Conservation (phyloP, 2,888 invertebrate genomes). For the Sussaba pulchella region DNA sequence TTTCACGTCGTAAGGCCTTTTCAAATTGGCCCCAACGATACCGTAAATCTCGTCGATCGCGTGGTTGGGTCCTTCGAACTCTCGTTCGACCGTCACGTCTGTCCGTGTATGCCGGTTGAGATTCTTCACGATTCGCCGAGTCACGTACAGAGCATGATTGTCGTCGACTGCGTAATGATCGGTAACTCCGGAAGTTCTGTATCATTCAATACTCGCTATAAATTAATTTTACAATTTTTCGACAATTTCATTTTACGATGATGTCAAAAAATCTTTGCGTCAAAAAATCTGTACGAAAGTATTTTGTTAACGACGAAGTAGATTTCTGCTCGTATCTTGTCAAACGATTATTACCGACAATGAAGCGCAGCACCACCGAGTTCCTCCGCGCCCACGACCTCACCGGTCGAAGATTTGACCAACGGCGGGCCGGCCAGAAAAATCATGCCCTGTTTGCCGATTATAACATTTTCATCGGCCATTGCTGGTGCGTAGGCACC, state of each 20-base stretch:
- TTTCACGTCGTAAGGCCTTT: conserved; percentile 96
- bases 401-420: conserved; percentile 98
- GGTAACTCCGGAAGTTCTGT: conserved; percentile 97
- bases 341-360: conserved; percentile 86
- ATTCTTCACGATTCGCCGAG: conserved; percentile 92
- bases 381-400: conserved; percentile 95
- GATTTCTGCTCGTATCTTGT: too few relatives aligned
- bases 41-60: conserved; percentile 96
- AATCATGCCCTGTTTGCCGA: conserved; percentile 97
- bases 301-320: conserved; percentile 12
- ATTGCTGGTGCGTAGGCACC: conserved; percentile 99
- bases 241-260: too few relatives aligned
- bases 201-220: conserved; percentile 16
- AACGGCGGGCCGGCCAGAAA: conserved; percentile 99
- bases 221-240: conserved; percentile 25
- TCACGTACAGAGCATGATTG: conserved; percentile 95
- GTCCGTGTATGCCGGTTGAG: conserved; percentile 88
- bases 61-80: conserved; percentile 90
- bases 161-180: conserved; percentile 98
- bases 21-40: conserved; percentile 96
- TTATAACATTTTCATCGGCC: conserved; percentile 99
- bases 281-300: too few relatives aligned
- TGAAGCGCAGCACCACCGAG: conserved; percentile 97
- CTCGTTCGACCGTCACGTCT: conserved; percentile 82
- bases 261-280: too few relatives aligned